Conservation (phyloP, 2,113 vertebrate species). For the Zeus faber region DNA sequence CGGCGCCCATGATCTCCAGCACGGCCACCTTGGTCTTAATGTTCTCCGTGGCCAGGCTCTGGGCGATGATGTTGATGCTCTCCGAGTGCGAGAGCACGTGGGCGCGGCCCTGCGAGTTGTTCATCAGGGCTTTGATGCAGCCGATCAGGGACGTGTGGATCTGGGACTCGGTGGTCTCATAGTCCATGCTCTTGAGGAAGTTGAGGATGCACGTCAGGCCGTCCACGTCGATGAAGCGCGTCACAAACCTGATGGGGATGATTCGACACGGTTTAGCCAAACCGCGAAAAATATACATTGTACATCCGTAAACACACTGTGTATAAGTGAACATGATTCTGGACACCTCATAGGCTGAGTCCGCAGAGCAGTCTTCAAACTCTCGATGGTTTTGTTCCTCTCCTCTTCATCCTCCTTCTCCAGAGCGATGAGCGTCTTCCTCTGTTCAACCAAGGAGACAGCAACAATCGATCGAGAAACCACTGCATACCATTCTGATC, state of each 20-base stretch:
- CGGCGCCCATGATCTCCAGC: slow-evolving; percentile 98
- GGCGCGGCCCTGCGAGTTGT: slow-evolving; percentile 96
- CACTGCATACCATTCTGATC: not conserved
- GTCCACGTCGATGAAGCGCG: slow-evolving; percentile 96
- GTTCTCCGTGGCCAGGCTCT: slow-evolving; percentile 97
- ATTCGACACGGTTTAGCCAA: not conserved
- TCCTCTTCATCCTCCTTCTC: slow-evolving; percentile 97
- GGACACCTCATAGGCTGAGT: slow-evolving; percentile 95
- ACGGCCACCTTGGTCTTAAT: slow-evolving; percentile 98
- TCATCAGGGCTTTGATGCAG: slow-evolving; percentile 99
- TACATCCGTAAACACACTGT: not conserved
- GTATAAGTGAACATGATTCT: not conserved
- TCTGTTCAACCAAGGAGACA: slow-evolving; percentile 70
- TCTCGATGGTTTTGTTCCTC: slow-evolving; percentile 97
- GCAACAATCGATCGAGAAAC: not conserved
- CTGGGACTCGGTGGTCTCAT: slow-evolving; percentile 95
- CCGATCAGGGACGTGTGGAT: slow-evolving; percentile 99
- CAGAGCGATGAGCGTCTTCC: slow-evolving; percentile 90
- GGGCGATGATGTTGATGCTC: slow-evolving; percentile 97
- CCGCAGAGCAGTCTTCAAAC: slow-evolving; percentile 93
- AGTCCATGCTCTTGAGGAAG: slow-evolving; percentile 98
- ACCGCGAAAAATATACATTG: not conserved
- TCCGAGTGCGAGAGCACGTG: slow-evolving; percentile 94
- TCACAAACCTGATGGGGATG: slow-evolving; percentile 85
- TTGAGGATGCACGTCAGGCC: slow-evolving; percentile 95